Evolutionary conservation across 2,888 invertebrate species (phyloP).

Genomic region (Drosophila meridiana): DNA sequence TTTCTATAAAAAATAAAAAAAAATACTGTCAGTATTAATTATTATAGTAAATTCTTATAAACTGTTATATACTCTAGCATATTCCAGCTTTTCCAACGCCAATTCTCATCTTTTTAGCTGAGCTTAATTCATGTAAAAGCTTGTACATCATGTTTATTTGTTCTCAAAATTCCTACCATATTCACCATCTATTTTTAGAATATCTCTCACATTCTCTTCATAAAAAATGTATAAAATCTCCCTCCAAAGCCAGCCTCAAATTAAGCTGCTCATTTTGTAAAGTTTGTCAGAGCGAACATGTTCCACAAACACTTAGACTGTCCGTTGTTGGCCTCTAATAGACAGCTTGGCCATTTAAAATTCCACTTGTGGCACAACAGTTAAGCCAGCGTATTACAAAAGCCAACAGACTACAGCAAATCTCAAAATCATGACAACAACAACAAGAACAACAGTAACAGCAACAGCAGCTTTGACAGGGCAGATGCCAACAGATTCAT

Average conservation of each 20-base stretch:
- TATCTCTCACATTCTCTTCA: too few relatives aligned
- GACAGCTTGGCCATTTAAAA: conserved; percentile 48
- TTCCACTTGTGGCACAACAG: conserved; percentile 47
- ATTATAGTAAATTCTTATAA: too few relatives aligned
- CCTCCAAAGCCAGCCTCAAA: neutral
- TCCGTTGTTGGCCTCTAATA: conserved; percentile 41
- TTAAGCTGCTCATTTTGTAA: conserved; percentile 12
- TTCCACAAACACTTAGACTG: conserved; percentile 19
- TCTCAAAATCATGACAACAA: conserved; percentile 57
- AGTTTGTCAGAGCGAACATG: conserved; percentile 14
- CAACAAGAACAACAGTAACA: conserved; percentile 14
- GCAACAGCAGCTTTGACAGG: conserved; percentile 1
- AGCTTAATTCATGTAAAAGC: too few relatives aligned
- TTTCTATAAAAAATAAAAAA: too few relatives aligned
- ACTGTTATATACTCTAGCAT: neutral
- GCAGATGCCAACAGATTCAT: conserved; percentile 51
- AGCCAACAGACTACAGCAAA: conserved; percentile 40
- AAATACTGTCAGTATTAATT: too few relatives aligned
- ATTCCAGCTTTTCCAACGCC: neutral
- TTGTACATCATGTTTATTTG: too few relatives aligned
- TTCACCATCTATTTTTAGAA: neutral
- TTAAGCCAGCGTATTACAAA: conserved; percentile 26
- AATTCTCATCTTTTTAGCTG: too few relatives aligned
- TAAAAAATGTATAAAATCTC: neutral
- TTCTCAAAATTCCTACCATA: neutral